Conservation (phyloP, 1,140 invertebrate species). For the Drosophila malerkotliana region DNA sequence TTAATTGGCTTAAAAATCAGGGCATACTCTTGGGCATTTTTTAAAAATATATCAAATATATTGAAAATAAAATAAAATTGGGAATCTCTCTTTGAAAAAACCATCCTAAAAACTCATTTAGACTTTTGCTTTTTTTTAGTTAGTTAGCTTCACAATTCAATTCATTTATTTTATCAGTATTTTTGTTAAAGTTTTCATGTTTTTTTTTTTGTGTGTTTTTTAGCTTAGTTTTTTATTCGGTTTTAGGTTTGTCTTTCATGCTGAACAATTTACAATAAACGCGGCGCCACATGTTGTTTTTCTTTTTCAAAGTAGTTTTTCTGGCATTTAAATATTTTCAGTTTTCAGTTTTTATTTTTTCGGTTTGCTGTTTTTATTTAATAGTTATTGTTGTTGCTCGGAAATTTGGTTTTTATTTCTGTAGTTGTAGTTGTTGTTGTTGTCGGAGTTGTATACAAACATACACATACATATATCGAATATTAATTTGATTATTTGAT, state of each 20-base stretch:
- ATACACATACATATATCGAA: conserved; percentile 47
- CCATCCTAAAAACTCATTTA: neutral
- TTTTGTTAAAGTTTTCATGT: conserved; percentile 4
- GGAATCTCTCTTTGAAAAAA: too few species aligned
- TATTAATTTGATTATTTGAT: conserved; percentile 44
- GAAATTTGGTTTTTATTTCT: conserved; percentile 13
- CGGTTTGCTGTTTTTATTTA: conserved; percentile 14
- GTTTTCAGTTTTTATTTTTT: neutral
- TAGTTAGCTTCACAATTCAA: conserved; percentile 54
- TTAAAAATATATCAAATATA: too few species aligned
- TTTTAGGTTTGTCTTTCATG: conserved; percentile 33
- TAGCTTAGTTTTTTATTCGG: conserved; percentile 17
- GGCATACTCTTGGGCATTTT: too few species aligned
- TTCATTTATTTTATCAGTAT: conserved; percentile 20
- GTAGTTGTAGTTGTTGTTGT: conserved; percentile 15
- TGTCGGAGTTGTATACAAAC: conserved; percentile 16
- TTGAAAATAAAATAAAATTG: too few species aligned
- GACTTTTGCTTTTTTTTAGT: conserved; percentile 4
- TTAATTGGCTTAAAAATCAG: too few species aligned
- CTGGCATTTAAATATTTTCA: neutral
- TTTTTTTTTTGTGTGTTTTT: conserved; percentile 43
- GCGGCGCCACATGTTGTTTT: conserved; percentile 32
- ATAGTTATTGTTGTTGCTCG: conserved; percentile 19
- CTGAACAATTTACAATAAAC: conserved; percentile 71
- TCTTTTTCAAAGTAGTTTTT: conserved; percentile 32